Evolutionary conservation across 1,140 invertebrate species (phyloP).

Genomic region (Cepaea nemoralis): DNA sequence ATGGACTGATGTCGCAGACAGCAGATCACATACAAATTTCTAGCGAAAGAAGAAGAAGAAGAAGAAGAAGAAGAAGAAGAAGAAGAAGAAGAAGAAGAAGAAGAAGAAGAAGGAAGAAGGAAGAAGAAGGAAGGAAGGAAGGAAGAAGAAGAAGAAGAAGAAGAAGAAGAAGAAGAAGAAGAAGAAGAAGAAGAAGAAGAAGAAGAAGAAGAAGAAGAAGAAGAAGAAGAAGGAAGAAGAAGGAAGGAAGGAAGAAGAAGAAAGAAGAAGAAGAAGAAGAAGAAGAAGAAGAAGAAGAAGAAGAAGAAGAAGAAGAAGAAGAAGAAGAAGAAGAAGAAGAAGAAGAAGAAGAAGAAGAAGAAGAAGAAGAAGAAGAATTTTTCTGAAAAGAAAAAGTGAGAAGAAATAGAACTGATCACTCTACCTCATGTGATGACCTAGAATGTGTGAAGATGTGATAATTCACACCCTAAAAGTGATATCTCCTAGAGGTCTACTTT

Average conservation of each 20-base stretch:
- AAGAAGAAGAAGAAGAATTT: too few species aligned
- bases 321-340: neutral
- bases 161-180: neutral
- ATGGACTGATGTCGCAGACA: too few species aligned
- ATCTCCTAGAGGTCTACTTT: too few species aligned
- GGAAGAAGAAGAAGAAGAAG: neutral
- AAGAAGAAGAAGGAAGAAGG: neutral
- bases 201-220: neutral
- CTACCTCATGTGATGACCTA: too few species aligned
- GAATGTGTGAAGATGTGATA: too few species aligned
- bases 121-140: neutral
- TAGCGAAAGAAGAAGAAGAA: too few species aligned
- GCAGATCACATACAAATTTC: too few species aligned
- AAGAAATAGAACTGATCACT: too few species aligned
- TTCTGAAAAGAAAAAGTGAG: too few species aligned
- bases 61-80: neutral
- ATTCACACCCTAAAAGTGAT: too few species aligned
- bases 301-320: neutral
- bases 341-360: neutral
- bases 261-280: neutral
- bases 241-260: neutral
- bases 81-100: neutral
- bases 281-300: neutral
- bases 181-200: neutral
- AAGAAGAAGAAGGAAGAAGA: neutral